phyloP scores from a whole-genome alignment of 2,113 vertebrate species.

The Murina feae region DNA sequence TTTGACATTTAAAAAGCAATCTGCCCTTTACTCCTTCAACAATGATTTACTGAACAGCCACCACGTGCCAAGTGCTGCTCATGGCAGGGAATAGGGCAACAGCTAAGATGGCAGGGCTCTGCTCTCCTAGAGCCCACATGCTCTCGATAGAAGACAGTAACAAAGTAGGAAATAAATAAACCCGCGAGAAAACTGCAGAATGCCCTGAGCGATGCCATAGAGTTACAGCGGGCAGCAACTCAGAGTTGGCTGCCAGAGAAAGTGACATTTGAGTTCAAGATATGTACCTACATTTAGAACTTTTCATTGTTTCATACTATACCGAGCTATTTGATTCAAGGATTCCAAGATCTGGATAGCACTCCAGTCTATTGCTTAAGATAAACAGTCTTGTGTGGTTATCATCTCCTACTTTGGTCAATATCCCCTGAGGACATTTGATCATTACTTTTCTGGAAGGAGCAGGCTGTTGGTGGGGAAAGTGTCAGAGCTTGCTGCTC shows the following conservation, averaged over 20 bases:
- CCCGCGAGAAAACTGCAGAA: neutral
- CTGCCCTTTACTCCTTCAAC: neutral
- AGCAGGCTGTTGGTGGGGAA: neutral
- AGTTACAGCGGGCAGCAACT: neutral
- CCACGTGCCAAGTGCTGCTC: neutral
- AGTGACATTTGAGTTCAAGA: neutral
- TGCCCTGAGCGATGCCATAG: neutral
- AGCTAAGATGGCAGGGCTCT: neutral
- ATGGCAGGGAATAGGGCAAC: neutral
- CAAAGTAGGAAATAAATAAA: neutral
- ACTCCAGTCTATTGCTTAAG: neutral
- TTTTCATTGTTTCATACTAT: neutral
- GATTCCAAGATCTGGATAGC: neutral
- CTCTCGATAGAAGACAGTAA: neutral
- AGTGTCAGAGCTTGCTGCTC: neutral
- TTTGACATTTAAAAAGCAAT: neutral
- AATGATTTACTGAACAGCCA: conserved; percentile 6
- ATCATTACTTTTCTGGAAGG: conserved; percentile 11
- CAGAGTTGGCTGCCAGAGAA: neutral
- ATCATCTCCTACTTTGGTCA: neutral
- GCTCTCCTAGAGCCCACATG: neutral
- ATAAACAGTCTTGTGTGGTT: neutral
- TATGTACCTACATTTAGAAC: neutral
- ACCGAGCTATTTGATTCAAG: neutral
- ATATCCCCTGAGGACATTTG: neutral